Base-by-base conservation (phyloP, 2,797 vertebrate species). In the Diglossa cyanea region DNA sequence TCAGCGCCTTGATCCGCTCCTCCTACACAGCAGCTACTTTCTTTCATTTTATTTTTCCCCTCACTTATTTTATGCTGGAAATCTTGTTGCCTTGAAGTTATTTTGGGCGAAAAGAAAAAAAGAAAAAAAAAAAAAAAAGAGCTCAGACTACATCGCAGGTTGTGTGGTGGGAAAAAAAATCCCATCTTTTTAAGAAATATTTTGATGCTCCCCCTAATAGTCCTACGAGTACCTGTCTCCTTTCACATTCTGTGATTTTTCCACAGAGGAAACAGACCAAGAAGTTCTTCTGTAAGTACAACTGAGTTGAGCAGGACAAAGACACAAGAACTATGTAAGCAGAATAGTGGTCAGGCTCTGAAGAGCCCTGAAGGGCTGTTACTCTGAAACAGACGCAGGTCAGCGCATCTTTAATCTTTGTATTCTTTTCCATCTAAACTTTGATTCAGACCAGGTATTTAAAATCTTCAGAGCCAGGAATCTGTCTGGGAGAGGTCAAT, bases 31-130 rank as follows among this genome's bases (percentile, higher is more conserved):
- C 14, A 37, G 5, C 39, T 37, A 15, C 2, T 1, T 8, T 18
- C 11, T 48, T n/a, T 5, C 4, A 2, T 3, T 7, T 13, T 21
- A 21, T 45, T 45, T 24, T 47, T 8, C 2, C 2, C 13, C 8
- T 24, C 12, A 2, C 17, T 74, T 28, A 19, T 39, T 60, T 78
- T 19, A 33, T 24, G 6, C 30, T 44, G 42, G 30, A 53, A 88
- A 45, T 33, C 5, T 48, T 33, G 9, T 13, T 21, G 6, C 30
- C 31, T 24, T 33, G 17, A 75, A 54, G 30, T 24, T 53, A 7
- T 37, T 87, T 51, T 42, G 26, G 7, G 11, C 2, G 3, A 5
- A 9, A 23, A 8, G 31, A 42, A 37, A 26, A 20, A 57, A 14
- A 23, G 23, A 11, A 33, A n/a, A 14, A 23, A 33, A 16, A n/a